Evolutionary conservation across 2,797 vertebrate genomes (phyloP).

Genomic region (Muraenolepis orangiensis): DNA sequence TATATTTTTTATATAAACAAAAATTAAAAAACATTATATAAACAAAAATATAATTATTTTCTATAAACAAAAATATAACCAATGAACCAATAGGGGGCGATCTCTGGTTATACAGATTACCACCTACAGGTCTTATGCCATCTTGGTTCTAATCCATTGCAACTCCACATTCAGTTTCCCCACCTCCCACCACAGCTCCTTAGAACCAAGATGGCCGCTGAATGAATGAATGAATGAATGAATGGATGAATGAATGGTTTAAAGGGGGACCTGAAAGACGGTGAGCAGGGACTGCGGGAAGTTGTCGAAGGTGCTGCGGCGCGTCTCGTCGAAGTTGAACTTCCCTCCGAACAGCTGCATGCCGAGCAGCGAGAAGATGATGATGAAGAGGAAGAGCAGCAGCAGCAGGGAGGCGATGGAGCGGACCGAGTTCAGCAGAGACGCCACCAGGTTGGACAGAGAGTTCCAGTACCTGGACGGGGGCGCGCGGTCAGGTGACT

Average conservation of each 20-base stretch:
- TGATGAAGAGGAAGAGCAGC: constrained; percentile 99
- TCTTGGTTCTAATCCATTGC: neutral
- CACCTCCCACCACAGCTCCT: neutral
- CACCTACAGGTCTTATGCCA: neutral
- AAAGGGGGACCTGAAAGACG: constrained; percentile 94
- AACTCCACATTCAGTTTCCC: neutral
- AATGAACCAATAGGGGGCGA: neutral
- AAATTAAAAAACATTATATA: neutral
- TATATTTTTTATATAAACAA: too few species aligned
- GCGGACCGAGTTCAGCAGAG: constrained; percentile 93
- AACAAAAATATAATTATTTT: too few species aligned
- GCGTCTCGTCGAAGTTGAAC: constrained; percentile 97
- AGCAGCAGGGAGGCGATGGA: constrained; percentile 96
- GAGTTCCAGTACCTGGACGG: constrained; percentile 95
- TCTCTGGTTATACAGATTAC: neutral
- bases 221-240: too few species aligned
- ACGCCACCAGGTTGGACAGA: constrained; percentile 96
- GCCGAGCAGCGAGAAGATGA: constrained; percentile 98
- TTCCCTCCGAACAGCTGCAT: constrained; percentile 99
- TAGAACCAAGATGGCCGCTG: neutral
- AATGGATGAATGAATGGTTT: too few species aligned
- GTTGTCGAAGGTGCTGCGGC: constrained; percentile 97
- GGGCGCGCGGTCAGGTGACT: neutral
- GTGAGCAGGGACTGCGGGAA: constrained; percentile 99
- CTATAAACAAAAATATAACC: too few species aligned